Conservation (phyloP, 2,113 vertebrate genomes). For the Tachycineta bicolor region DNA sequence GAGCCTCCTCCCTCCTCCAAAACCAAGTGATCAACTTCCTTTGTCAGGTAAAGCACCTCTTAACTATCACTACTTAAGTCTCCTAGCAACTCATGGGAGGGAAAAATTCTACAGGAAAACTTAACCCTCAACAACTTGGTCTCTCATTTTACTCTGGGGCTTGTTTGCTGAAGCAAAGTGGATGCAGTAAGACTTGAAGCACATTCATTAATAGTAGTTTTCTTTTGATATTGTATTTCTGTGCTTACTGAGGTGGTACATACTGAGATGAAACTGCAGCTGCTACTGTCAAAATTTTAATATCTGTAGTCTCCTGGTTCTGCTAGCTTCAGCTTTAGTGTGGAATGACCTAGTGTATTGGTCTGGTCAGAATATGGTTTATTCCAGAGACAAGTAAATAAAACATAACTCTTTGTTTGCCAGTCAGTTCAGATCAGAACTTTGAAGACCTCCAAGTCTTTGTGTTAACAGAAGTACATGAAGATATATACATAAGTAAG, state of each 20-base stretch:
- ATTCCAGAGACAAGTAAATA: neutral
- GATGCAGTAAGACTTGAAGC: neutral
- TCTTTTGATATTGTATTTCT: neutral
- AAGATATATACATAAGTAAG: neutral
- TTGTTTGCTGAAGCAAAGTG: neutral
- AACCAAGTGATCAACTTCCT: no score
- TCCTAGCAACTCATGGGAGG: no score
- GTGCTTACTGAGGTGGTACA: accelerated
- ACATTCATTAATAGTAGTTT: neutral
- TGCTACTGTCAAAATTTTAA: neutral
- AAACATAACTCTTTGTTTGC: neutral
- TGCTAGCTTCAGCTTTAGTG: neutral
- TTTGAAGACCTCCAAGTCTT: neutral
- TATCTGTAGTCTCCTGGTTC: neutral
- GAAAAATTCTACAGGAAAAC: no score
- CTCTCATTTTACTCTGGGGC: neutral
- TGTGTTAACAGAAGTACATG: neutral
- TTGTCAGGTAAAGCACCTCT: no score
- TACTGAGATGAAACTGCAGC: neutral
- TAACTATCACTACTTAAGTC: no score
- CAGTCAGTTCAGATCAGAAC: neutral
- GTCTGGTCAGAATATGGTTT: neutral
- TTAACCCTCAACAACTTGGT: no score
- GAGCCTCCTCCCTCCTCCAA: no score
- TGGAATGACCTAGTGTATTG: neutral